These are phyloP conservation scores for Arge pagana DNA, from an alignment of 2,888 invertebrate genomes.

Conservation along the genomic window DNA sequence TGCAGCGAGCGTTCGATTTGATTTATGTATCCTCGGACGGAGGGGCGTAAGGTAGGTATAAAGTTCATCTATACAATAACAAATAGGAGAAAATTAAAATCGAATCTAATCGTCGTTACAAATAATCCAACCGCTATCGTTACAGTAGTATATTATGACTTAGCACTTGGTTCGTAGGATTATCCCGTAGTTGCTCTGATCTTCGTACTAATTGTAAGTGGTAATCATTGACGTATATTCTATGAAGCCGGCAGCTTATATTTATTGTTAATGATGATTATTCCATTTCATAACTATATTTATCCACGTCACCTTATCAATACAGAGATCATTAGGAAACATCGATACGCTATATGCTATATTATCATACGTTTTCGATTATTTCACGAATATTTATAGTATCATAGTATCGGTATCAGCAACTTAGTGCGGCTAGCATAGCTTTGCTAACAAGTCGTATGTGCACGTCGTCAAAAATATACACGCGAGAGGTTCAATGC, in stretches of 20 bases:
- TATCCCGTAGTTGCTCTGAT: not conserved
- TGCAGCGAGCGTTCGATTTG: not conserved
- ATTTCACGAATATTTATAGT: not conserved
- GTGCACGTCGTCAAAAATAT: conserved; percentile 15
- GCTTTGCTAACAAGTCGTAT: not conserved
- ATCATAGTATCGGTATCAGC: conserved; percentile 6
- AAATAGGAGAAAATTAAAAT: not conserved
- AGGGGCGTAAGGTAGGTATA: not conserved
- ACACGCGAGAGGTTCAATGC: conserved; percentile 6
- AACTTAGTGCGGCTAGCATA: conserved; percentile 20
- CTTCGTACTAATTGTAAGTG: conserved; percentile 8
- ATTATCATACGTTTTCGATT: not conserved
- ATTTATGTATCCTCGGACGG: conserved; percentile 11
- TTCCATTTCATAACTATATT: conserved; percentile 17
- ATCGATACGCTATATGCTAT: conserved; percentile 30
- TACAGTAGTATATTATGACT: not conserved
- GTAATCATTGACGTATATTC: conserved; percentile 20
- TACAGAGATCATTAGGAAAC: conserved; percentile 36
- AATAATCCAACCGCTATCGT: conserved; percentile 10
- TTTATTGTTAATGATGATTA: conserved; percentile 2
- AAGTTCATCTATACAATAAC: not conserved
- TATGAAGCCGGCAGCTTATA: conserved; percentile 12
- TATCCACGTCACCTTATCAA: conserved; percentile 19
- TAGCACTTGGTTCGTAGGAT: conserved; percentile 8
- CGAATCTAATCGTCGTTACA: conserved; percentile 2